Evolutionary conservation across 1,140 invertebrate genomes (phyloP).

Genomic region (Zaprionus davidi): DNA sequence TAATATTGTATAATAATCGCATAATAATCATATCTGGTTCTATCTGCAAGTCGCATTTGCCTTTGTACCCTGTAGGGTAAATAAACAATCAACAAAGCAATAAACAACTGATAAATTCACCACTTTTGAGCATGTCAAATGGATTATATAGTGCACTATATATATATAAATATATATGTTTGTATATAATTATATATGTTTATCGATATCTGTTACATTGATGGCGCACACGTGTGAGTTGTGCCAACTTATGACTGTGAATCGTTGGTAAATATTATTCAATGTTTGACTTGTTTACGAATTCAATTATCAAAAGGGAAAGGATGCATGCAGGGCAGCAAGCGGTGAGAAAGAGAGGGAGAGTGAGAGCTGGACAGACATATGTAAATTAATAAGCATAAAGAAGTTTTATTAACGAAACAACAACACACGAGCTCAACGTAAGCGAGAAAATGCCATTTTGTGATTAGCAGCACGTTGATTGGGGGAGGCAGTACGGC

Average conservation of each 20-base stretch:
- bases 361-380: constrained; percentile 14
- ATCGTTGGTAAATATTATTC: constrained; percentile 58
- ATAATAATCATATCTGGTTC: background rate
- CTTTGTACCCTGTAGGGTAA: background rate
- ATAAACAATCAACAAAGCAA: background rate
- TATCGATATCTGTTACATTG: constrained; percentile 1
- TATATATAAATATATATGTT: background rate
- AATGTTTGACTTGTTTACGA: constrained; percentile 53
- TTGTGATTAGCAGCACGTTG: constrained; percentile 37
- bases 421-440: constrained; percentile 29
- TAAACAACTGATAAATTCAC: constrained; percentile 1
- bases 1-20: background rate
- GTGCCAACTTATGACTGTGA: constrained; percentile 8
- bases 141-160: background rate
- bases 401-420: constrained; percentile 46
- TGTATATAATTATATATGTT: background rate
- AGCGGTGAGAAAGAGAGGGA: background rate
- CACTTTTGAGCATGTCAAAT: constrained; percentile 2
- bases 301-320: constrained; percentile 49
- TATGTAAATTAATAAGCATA: constrained; percentile 72
- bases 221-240: constrained; percentile 5
- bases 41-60: background rate
- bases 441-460: constrained; percentile 58
- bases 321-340: background rate
- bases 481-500: background rate